Evolutionary conservation across 2,113 vertebrate genomes (phyloP).

Genomic region (Copsychus sechellarum): DNA sequence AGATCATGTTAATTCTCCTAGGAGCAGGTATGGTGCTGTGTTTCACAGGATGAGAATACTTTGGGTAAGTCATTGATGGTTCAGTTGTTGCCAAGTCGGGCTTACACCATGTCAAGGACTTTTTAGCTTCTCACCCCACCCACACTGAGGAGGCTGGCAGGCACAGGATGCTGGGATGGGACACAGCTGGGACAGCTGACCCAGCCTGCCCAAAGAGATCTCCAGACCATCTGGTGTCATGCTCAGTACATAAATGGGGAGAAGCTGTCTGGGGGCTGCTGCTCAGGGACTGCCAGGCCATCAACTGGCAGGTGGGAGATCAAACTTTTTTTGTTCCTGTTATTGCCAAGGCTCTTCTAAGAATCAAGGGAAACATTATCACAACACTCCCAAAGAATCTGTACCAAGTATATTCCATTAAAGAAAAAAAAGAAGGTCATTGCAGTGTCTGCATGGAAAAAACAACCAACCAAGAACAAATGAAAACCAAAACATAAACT

Average conservation of each 20-base stretch:
- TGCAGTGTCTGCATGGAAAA: background rate
- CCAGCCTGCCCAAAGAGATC: background rate
- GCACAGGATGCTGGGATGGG: background rate
- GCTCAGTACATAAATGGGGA: background rate
- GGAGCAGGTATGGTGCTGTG: background rate
- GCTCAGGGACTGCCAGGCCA: background rate
- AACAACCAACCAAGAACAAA: background rate
- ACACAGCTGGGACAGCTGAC: background rate
- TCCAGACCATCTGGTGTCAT: background rate
- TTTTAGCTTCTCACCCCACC: background rate
- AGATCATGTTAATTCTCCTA: background rate
- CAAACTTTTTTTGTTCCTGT: background rate
- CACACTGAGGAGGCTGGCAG: background rate
- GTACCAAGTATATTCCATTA: background rate
- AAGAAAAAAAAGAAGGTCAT: background rate
- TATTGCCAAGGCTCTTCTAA: background rate
- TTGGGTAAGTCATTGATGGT: background rate
- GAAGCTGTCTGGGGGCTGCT: background rate
- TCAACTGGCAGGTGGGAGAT: background rate
- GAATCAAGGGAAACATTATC: background rate
- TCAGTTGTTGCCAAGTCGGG: background rate
- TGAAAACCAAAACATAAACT: background rate
- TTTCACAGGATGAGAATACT: background rate
- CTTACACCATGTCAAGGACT: background rate
- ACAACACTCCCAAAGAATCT: background rate